These are phyloP conservation scores for Drosophila mimetica DNA, from an alignment of 2,888 invertebrate genomes.

Conservation along the genomic window DNA sequence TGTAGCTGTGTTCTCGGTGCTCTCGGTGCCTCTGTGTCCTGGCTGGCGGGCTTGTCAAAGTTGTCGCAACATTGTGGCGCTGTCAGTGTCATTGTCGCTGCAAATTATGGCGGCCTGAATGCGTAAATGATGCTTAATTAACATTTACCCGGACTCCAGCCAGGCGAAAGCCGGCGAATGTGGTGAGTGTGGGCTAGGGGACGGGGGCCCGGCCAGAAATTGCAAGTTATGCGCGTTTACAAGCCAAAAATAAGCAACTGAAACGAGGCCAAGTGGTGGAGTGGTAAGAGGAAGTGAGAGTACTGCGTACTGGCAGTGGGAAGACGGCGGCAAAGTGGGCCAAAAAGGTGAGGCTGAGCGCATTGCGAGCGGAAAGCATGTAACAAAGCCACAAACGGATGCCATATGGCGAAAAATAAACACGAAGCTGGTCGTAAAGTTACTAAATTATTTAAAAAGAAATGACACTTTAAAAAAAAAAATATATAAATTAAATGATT, in stretches of 20 bases:
- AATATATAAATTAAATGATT: neutral
- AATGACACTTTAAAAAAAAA: neutral
- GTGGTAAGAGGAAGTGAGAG: neutral
- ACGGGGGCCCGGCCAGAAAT: too few relatives aligned
- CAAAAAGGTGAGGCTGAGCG: conserved; percentile 31
- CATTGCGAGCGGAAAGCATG: conserved; percentile 13
- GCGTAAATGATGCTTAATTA: conserved; percentile 78
- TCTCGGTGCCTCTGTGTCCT: neutral
- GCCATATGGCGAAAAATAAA: conserved; percentile 12
- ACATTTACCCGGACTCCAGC: conserved; percentile 64
- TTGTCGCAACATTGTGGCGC: conserved; percentile 72
- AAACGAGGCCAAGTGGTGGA: neutral
- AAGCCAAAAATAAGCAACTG: conserved; percentile 46
- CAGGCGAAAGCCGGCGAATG: conserved; percentile 25
- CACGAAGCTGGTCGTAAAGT: neutral
- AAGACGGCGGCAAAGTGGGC: conserved; percentile 21
- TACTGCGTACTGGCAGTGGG: neutral
- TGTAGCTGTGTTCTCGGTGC: neutral
- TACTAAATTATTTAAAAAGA: too few relatives aligned
- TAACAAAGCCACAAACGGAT: conserved; percentile 46
- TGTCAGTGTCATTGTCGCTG: conserved; percentile 61
- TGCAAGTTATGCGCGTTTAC: conserved; percentile 70
- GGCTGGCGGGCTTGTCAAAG: conserved; percentile 65
- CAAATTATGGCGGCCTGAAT: conserved; percentile 76
- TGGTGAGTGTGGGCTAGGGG: neutral